phyloP scores from a whole-genome alignment of 2,113 vertebrate species.

The Gasterosteus aculeatus region DNA sequence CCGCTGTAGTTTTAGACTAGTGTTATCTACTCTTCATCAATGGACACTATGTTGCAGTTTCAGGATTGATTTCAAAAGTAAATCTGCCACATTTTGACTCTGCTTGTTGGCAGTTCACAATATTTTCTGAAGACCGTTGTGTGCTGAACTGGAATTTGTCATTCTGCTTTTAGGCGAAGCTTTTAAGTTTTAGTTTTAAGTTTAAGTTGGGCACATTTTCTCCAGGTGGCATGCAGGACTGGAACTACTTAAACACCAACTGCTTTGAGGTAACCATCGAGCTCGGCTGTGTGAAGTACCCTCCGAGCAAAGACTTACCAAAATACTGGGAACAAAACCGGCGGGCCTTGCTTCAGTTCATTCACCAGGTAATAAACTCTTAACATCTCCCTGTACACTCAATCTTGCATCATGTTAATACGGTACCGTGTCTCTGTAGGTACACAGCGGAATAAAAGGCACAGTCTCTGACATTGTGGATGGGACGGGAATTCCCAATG shows the following conservation, averaged over 20 bases:
- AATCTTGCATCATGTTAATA: background rate
- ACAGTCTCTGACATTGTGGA: conserved; percentile 89
- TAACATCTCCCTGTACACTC: background rate
- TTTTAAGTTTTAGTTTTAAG: background rate
- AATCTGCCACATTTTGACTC: background rate
- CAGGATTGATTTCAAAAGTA: background rate
- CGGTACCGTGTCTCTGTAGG: conserved; percentile 76
- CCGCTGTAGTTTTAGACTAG: background rate
- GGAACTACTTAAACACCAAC: conserved; percentile 98
- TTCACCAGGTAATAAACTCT: conserved; percentile 86
- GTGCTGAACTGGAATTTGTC: background rate
- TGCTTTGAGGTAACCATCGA: conserved; percentile 99
- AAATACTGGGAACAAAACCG: conserved; percentile 92
- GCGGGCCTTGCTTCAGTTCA: conserved; percentile 89
- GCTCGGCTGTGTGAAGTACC: conserved; percentile 94
- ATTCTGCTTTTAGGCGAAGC: background rate
- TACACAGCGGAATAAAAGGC: conserved; percentile 89
- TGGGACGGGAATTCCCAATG: conserved; percentile 89
- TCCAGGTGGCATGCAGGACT: conserved; percentile 98
- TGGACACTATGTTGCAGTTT: background rate
- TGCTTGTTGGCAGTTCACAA: background rate
- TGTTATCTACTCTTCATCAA: background rate
- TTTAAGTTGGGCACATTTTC: background rate
- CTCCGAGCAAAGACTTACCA: conserved; percentile 86
- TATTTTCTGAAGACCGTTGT: background rate